Percentiles rank a stretch among this genome's conserved stretches.
Evolutionary conservation across 1,140 invertebrate species (phyloP).

Genomic region (Drosophila baimaii): DNA sequence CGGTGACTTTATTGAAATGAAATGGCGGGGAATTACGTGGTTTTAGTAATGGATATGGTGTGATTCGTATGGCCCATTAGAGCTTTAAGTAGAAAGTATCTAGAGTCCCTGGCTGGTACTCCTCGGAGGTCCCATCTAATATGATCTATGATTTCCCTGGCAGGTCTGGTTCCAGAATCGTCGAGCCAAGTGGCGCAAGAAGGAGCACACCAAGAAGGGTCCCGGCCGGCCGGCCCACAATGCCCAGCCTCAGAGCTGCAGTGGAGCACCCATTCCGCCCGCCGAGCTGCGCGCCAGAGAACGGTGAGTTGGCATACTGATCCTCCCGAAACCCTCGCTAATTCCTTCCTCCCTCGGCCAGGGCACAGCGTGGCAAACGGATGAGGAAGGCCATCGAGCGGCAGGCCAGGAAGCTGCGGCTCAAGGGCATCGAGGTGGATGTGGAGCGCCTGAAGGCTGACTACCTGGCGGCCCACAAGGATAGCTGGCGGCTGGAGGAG

Average conservation of each 20-base stretch:
- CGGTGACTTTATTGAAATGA: conserved; percentile 38
- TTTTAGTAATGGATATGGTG: conserved; percentile 21
- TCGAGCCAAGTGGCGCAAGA: conserved; percentile 99
- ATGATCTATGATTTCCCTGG: not conserved
- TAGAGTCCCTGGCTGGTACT: too few relatives aligned
- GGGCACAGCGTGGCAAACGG: conserved; percentile 94
- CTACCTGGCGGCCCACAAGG: conserved; percentile 86
- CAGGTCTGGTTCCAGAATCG: conserved; percentile 99
- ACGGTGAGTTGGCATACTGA: conserved; percentile 85
- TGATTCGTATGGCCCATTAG: too few relatives aligned
- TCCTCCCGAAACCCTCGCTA: too few relatives aligned
- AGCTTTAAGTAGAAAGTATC: too few relatives aligned
- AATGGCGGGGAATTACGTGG: not conserved
- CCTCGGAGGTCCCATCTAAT: not conserved
- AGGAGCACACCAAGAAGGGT: conserved; percentile 99
- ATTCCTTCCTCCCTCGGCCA: conserved; percentile 47
- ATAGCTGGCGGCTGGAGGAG: conserved; percentile 86
- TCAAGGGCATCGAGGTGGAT: conserved; percentile 95
- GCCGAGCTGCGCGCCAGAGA: conserved; percentile 96
- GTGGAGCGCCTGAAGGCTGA: conserved; percentile 93
- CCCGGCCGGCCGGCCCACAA: conserved; percentile 99
- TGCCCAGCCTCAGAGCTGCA: conserved; percentile 98
- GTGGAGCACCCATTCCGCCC: conserved; percentile 97
- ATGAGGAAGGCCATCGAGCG: conserved; percentile 95
- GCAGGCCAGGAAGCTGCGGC: conserved; percentile 94